phyloP scores from a whole-genome alignment of 1,140 invertebrate species.

The Calosoma granatense region DNA sequence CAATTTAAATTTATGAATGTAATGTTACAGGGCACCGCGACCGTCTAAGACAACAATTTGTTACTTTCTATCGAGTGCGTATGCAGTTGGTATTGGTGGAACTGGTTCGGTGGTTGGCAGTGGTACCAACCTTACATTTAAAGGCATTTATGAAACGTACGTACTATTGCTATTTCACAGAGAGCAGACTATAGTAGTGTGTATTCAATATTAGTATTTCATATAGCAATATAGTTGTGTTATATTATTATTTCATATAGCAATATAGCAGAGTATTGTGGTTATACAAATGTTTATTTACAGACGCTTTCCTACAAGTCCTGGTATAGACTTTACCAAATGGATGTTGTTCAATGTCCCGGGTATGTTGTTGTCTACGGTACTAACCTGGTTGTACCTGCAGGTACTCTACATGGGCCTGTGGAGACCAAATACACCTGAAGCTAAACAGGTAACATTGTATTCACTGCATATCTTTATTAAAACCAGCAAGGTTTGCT shows the following conservation, averaged over 20 bases:
- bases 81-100: slow-evolving; percentile 72
- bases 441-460: slow-evolving; percentile 26
- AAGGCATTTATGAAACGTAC: slow-evolving; percentile 59
- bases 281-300: background rate
- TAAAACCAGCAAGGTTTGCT: no score
- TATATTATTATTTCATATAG: background rate
- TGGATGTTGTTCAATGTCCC: slow-evolving; percentile 61
- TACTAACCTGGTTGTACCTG: slow-evolving; percentile 60
- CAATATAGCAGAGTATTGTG: background rate
- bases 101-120: slow-evolving; percentile 81
- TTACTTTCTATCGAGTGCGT: slow-evolving; percentile 68
- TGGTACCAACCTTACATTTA: slow-evolving; percentile 79
- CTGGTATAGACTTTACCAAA: slow-evolving; percentile 60
- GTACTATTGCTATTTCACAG: slow-evolving; percentile 22
- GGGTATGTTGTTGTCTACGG: slow-evolving; percentile 59
- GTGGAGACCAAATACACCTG: slow-evolving; percentile 38
- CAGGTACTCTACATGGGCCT: slow-evolving; percentile 67
- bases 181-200: no score
- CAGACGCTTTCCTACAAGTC: slow-evolving; percentile 43
- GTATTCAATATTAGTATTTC: no score
- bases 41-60: slow-evolving; percentile 57
- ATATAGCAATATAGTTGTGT: no score
- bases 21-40: slow-evolving; percentile 15
- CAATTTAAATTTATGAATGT: slow-evolving; percentile 1
- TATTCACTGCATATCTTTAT: no score